phyloP scores from a whole-genome alignment of 2,113 vertebrate species.

The Chaenocephalus aceratus region DNA sequence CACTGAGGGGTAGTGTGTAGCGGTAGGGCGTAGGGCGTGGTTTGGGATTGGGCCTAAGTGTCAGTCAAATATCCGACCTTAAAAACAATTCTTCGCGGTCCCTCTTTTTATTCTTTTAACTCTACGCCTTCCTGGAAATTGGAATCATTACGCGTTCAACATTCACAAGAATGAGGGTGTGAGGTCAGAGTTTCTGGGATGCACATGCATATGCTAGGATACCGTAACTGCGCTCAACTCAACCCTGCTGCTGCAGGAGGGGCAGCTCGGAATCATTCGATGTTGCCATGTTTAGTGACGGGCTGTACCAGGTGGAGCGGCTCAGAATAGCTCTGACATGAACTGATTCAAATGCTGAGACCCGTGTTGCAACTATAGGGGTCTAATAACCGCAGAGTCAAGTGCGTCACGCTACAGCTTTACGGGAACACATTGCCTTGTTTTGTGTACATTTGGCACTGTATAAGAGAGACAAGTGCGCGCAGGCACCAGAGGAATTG shows the following conservation, averaged over 20 bases:
- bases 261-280: constrained; percentile 22
- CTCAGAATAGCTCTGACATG: constrained; percentile 72
- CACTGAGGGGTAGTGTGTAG: too few species aligned
- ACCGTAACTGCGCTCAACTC: constrained; percentile 4
- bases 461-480: constrained; percentile 34
- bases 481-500: background rate
- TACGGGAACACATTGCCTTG: constrained; percentile 61
- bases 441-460: constrained; percentile 7
- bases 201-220: constrained; percentile 1
- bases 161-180: background rate
- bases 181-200: constrained; percentile 29
- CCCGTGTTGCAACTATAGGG: background rate
- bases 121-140: constrained; percentile 12
- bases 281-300: constrained; percentile 54
- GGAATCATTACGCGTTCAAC: background rate
- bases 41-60: too few species aligned
- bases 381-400: constrained; percentile 30
- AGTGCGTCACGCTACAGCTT: constrained; percentile 47
- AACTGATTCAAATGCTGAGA: constrained; percentile 30
- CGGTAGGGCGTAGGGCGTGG: too few species aligned
- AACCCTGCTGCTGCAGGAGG: constrained; percentile 4
- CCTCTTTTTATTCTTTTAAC: background rate
- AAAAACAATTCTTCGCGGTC: too few species aligned
- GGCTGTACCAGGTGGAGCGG: constrained; percentile 65
- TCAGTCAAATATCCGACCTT: too few species aligned